A percentile compares a stretch with the other conserved stretches of the same genome.
These are phyloP conservation scores for Elachura formosa DNA, from an alignment of 2,113 vertebrate species.

Conservation along the genomic window DNA sequence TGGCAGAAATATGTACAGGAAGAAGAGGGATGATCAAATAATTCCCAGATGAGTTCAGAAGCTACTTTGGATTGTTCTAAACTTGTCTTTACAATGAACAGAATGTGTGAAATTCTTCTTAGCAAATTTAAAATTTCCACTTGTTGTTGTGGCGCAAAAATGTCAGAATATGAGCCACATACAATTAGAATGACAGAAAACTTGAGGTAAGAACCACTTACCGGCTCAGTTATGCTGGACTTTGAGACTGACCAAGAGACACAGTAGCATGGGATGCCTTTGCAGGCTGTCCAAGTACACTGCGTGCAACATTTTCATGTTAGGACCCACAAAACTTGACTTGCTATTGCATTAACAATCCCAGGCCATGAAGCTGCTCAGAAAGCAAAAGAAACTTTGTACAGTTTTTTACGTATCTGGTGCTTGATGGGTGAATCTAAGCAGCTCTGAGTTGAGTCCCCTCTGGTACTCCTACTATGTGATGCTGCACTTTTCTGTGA, in stretches of 20 bases:
- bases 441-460: not conserved
- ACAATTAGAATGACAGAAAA: not conserved
- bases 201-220: not conserved
- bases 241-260: not conserved
- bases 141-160: not conserved
- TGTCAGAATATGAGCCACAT: too few relatives aligned
- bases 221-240: not conserved
- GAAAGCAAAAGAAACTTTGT: not conserved
- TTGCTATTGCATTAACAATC: not conserved
- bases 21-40: not conserved
- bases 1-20: not conserved
- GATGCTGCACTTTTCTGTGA: not conserved
- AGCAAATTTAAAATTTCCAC: not conserved
- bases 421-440: not conserved
- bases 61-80: not conserved
- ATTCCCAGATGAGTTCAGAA: not conserved
- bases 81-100: not conserved
- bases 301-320: not conserved
- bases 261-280: not conserved
- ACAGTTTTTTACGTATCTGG: not conserved
- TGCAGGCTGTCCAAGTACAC: not conserved
- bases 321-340: not conserved
- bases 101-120: not conserved
- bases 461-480: not conserved
- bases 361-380: not conserved